Evolutionary conservation across 2,888 invertebrate species (phyloP), one percentile per base, ranked within the genome.

Genomic region (Phasia obesa): DNA sequence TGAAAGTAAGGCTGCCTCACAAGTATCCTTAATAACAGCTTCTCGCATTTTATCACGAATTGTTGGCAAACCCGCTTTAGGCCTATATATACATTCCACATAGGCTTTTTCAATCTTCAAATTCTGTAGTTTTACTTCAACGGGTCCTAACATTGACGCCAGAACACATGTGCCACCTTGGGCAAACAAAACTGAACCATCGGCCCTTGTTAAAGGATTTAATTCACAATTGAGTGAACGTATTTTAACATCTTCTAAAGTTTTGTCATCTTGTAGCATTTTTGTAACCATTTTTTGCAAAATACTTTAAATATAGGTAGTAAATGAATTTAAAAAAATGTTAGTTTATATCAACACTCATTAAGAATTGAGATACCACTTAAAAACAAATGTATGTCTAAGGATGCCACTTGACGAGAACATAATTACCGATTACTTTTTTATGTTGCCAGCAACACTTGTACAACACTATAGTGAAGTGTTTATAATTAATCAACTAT

Each of bases 131-230:
- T 95, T 96, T 1, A 95, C 94, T 90, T 97, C 97, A 13, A 95
- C 92, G 0, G 97, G 97, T 0, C 97, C 98, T 91, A 96, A 95
- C 42, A 97, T 93, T 84, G 96, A 95, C 2, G 95, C 95, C 49
- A 96, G 89, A 1, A 95, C 94, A 60, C 95, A 94, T 17, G 97
- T 97, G 83, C 95, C 94, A 13, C 96, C 96, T 93, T 96, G 96
- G 83, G 95, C 93, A 87, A 95, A 92, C 88, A 96, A 93, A 15
- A 95, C 94, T 0, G 96, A 96, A 15, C 96, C 96, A 92, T 97
- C 96, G 0, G 96, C 94, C 88, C 95, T 93, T 70, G 94, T 94
- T 19, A 96, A 91, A 65, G 94, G 93, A 90, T 95, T 95, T 27
- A 96, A 90, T 91, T 96, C 95, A 86, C 95, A 95, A 87, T 93